Percentiles rank a stretch among this genome's conserved stretches.
These are phyloP conservation scores for Caradrina clavipalpis DNA, from an alignment of 2,888 invertebrate species.

Conservation along the genomic window DNA sequence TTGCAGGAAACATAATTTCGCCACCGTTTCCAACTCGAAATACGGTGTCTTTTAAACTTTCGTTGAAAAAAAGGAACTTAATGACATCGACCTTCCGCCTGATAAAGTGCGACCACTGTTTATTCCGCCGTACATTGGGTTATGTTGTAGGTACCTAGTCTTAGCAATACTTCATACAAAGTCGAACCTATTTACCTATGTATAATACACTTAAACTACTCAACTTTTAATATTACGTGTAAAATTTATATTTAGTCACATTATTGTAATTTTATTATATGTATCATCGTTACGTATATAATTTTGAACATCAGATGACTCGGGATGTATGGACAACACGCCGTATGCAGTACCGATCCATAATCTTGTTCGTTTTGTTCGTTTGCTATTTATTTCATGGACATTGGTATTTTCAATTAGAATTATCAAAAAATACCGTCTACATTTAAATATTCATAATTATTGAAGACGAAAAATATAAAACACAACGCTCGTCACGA, in stretches of 20 bases:
- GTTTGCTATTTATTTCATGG: conserved; percentile 82
- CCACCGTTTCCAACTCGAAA: conserved; percentile 61
- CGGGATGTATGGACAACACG: conserved; percentile 79
- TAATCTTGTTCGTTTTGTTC: conserved; percentile 74
- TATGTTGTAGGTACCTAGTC: conserved; percentile 76
- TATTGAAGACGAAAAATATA: conserved; percentile 79
- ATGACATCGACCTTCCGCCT: conserved; percentile 58
- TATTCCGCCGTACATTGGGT: conserved; percentile 72
- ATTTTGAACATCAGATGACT: conserved; percentile 90
- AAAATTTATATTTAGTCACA: conserved; percentile 90
- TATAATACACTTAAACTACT: conserved; percentile 89
- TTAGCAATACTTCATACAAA: conserved; percentile 89
- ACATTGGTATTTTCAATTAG: conserved; percentile 83
- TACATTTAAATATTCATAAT: conserved; percentile 78
- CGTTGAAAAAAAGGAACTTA: conserved; percentile 71
- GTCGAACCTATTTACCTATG: conserved; percentile 87
- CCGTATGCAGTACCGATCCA: conserved; percentile 72
- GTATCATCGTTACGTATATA: conserved; percentile 91
- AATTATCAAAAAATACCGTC: conserved; percentile 87
- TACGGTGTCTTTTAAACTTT: conserved; percentile 64
- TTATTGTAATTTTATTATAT: conserved; percentile 89
- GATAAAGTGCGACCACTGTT: conserved; percentile 73
- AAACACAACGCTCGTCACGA: conserved; percentile 79
- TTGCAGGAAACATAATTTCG: conserved; percentile 68
- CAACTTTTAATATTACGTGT: conserved; percentile 89